Conservation (phyloP, 2,113 vertebrate genomes). For the Boulengeromyrus knoepffleri region DNA sequence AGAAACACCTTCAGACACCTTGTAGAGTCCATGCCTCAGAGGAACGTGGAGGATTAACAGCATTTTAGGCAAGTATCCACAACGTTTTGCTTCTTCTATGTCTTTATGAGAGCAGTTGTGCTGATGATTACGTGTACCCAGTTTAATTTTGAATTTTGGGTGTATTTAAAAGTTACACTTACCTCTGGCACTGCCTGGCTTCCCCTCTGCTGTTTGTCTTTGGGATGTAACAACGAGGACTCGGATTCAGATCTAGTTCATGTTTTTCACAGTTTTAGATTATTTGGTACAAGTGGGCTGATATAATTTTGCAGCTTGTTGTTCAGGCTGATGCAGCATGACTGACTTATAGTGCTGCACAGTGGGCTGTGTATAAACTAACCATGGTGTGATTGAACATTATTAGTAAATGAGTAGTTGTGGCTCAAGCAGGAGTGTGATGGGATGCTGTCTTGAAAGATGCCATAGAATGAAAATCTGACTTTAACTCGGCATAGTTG, state of each 20-base stretch:
- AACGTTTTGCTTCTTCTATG: background rate
- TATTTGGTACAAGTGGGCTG: no score
- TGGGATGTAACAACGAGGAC: no score
- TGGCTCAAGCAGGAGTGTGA: background rate
- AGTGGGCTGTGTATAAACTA: background rate
- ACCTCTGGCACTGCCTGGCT: no score
- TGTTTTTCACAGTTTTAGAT: no score
- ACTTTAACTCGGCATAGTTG: background rate
- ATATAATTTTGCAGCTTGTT: background rate
- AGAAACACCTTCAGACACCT: background rate
- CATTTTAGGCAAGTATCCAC: background rate
- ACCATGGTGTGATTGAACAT: background rate
- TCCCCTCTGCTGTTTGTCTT: no score
- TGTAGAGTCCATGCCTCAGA: background rate
- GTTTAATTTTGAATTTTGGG: background rate
- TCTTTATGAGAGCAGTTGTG: background rate
- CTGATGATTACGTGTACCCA: background rate
- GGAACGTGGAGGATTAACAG: background rate
- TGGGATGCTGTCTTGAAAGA: background rate
- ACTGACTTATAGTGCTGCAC: background rate
- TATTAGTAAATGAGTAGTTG: background rate
- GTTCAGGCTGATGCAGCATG: background rate
- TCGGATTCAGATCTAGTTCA: no score
- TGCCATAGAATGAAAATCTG: background rate
- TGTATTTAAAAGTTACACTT: background rate